These are phyloP conservation scores for Scartelaos histophorus DNA, from an alignment of 2,113 vertebrate species.

Conservation along the genomic window DNA sequence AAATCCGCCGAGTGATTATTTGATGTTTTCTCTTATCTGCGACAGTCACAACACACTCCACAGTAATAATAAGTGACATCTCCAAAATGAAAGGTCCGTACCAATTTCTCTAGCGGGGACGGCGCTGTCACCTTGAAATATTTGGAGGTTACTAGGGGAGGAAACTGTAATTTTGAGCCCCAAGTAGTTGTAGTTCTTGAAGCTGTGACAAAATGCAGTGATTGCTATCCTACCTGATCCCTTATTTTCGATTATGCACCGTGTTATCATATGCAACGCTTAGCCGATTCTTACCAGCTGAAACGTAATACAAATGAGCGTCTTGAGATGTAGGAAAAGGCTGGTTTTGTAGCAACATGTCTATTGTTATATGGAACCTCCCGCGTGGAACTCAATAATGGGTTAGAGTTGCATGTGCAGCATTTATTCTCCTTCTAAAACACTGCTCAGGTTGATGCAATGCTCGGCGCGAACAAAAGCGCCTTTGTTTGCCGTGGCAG, in stretches of 20 bases:
- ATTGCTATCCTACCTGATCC: slow-evolving; percentile 24
- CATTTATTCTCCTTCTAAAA: slow-evolving; percentile 42
- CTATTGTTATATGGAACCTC: slow-evolving; percentile 47
- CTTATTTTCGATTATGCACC: slow-evolving; percentile 43
- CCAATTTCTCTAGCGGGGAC: slow-evolving; percentile 14
- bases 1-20: neutral
- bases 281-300: slow-evolving; percentile 23
- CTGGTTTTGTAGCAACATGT: slow-evolving; percentile 41
- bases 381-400: slow-evolving; percentile 62
- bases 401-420: slow-evolving; percentile 33
- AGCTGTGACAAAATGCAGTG: slow-evolving; percentile 29
- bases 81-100: slow-evolving; percentile 20
- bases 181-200: slow-evolving; percentile 26
- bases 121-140: slow-evolving; percentile 39
- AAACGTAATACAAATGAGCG: slow-evolving; percentile 45
- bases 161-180: slow-evolving; percentile 8
- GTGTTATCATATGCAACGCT: slow-evolving; percentile 47
- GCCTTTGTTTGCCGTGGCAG: slow-evolving; percentile 44
- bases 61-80: slow-evolving; percentile 21
- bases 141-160: slow-evolving; percentile 26
- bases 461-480: slow-evolving; percentile 47
- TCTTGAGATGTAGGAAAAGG: slow-evolving; percentile 40
- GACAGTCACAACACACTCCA: slow-evolving; percentile 4
- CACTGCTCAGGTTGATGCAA: slow-evolving; percentile 42
- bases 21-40: slow-evolving; percentile 11